These are phyloP conservation scores for Caloenas nicobarica DNA, from an alignment of 2,113 vertebrate species.

Conservation along the genomic window DNA sequence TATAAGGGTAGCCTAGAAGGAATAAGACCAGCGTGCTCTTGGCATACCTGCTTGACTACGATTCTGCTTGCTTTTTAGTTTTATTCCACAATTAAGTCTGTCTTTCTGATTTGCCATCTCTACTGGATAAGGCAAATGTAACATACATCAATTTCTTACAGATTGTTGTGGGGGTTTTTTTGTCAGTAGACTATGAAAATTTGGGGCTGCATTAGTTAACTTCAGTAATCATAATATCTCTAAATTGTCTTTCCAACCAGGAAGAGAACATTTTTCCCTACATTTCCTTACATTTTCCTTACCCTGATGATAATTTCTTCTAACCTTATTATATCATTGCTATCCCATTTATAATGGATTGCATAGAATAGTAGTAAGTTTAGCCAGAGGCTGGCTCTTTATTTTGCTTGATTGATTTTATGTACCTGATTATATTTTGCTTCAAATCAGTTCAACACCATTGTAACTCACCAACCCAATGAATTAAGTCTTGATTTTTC, in stretches of 20 bases:
- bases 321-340: not conserved
- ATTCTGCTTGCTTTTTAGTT: not conserved
- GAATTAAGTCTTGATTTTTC: not conserved
- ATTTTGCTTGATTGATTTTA: not conserved
- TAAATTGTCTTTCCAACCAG: not conserved
- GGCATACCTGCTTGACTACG: not conserved
- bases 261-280: too few relatives aligned
- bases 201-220: not conserved
- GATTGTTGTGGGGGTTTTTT: too few relatives aligned
- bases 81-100: not conserved
- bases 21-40: not conserved
- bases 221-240: not conserved
- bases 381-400: not conserved
- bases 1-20: not conserved
- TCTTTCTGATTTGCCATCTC: not conserved
- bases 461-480: not conserved
- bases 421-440: not conserved
- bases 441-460: not conserved
- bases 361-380: not conserved
- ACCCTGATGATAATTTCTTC: not conserved
- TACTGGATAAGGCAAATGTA: not conserved
- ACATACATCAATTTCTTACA: accelerated
- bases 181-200: not conserved
- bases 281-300: too few relatives aligned
- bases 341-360: not conserved